Conservation (phyloP, 2,113 vertebrate genomes). For the Rhodinocichla rosea region DNA sequence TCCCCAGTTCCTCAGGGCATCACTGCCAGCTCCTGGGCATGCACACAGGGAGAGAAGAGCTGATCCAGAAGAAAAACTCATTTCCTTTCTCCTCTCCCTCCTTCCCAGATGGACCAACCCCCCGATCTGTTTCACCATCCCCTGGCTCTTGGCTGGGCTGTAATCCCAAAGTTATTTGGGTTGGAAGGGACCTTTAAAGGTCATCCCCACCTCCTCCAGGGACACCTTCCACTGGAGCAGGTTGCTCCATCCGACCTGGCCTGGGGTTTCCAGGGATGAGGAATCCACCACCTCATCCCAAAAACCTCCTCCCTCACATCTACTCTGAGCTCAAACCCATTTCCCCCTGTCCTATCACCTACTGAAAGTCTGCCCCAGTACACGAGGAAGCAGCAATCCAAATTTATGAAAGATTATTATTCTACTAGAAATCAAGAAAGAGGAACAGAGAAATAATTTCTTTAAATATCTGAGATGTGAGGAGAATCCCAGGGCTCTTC, state of each 20-base stretch:
- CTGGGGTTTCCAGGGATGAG: background rate
- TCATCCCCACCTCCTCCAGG: background rate
- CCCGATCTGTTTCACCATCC: background rate
- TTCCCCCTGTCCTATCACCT: fast-evolving
- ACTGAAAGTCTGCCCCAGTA: background rate
- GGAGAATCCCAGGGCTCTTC: background rate
- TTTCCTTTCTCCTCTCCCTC: background rate
- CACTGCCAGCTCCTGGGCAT: background rate
- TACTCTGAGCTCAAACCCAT: background rate
- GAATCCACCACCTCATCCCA: background rate
- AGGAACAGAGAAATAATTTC: background rate
- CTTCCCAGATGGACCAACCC: background rate
- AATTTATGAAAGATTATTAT: background rate
- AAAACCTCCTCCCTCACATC: background rate
- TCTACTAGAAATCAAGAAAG: background rate
- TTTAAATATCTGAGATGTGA: background rate
- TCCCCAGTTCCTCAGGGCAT: background rate
- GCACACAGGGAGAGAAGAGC: background rate
- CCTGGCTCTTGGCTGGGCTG: background rate
- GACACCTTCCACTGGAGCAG: background rate
- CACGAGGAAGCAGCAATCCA: background rate
- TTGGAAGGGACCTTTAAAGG: background rate
- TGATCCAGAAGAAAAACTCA: background rate
- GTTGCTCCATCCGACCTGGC: background rate
- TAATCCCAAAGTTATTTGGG: background rate